Conservation (phyloP, 2,113 vertebrate species). For the Trochalopteron elliotii region DNA sequence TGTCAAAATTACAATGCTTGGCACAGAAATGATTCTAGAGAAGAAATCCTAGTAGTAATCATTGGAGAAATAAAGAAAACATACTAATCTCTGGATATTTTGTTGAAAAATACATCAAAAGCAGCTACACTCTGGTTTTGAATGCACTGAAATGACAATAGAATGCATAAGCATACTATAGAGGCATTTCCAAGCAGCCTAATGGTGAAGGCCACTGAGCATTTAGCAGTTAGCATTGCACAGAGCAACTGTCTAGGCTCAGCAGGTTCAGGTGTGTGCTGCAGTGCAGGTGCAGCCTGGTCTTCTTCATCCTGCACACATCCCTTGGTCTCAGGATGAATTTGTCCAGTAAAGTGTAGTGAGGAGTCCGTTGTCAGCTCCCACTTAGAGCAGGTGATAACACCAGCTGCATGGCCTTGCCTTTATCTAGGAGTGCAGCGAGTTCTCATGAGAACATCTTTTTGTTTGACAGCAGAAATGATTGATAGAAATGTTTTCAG, state of each 20-base stretch:
- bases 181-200: neutral
- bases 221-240: rapidly evolving
- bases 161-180: neutral
- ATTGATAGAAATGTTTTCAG: neutral
- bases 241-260: neutral
- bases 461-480: neutral
- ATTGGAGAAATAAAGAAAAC: neutral
- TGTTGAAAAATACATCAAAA: neutral
- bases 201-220: neutral
- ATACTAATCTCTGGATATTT: neutral
- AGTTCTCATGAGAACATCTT: neutral
- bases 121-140: neutral
- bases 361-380: neutral
- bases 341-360: neutral
- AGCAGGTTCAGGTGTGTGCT: rapidly evolving
- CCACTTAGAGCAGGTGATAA: neutral
- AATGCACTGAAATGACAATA: neutral
- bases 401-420: neutral
- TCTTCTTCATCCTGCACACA: neutral
- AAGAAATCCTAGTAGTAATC: neutral
- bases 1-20: neutral
- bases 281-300: neutral
- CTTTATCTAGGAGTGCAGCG: neutral
- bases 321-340: neutral
- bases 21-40: neutral